Evolutionary conservation across 2,888 invertebrate genomes (phyloP).

Genomic region (Periphyllus acericola): DNA sequence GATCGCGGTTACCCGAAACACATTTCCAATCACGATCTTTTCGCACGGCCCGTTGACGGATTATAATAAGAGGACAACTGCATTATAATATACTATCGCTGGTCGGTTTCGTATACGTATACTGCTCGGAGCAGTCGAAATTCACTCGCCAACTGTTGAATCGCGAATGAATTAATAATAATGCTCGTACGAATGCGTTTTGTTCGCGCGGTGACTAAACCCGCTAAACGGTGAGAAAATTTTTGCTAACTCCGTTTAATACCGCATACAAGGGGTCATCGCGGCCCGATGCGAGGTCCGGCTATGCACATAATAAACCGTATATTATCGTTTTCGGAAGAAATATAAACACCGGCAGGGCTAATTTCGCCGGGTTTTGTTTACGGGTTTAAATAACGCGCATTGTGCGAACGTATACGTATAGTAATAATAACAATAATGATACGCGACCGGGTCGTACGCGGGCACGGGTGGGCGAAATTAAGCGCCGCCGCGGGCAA

Average conservation of each 20-base stretch:
- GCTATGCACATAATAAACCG: slow-evolving; percentile 13
- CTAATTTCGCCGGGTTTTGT: slow-evolving; percentile 53
- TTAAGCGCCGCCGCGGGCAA: slow-evolving; percentile 55
- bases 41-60: too few relatives aligned
- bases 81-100: too few relatives aligned
- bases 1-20: too few relatives aligned
- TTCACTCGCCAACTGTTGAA: not conserved
- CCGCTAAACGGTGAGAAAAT: slow-evolving; percentile 25
- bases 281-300: not conserved
- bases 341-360: slow-evolving; percentile 36
- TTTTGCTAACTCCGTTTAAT: slow-evolving; percentile 3
- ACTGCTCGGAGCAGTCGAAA: too few relatives aligned
- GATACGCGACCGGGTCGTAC: not conserved
- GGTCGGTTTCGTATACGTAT: too few relatives aligned
- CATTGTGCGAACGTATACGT: slow-evolving; percentile 7
- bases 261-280: not conserved
- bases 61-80: too few relatives aligned
- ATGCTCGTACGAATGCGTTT: not conserved
- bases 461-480: slow-evolving; percentile 26
- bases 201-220: not conserved
- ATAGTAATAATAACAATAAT: not conserved
- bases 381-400: slow-evolving; percentile 29
- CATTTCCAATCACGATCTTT: too few relatives aligned
- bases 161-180: not conserved
- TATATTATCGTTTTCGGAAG: slow-evolving; percentile 44